Evolutionary conservation across 37 sponge, comb jelly and placozoan genomes (phyloP), one percentile per base, ranked within the genome.

Genomic region (Eunapius fragilis): DNA sequence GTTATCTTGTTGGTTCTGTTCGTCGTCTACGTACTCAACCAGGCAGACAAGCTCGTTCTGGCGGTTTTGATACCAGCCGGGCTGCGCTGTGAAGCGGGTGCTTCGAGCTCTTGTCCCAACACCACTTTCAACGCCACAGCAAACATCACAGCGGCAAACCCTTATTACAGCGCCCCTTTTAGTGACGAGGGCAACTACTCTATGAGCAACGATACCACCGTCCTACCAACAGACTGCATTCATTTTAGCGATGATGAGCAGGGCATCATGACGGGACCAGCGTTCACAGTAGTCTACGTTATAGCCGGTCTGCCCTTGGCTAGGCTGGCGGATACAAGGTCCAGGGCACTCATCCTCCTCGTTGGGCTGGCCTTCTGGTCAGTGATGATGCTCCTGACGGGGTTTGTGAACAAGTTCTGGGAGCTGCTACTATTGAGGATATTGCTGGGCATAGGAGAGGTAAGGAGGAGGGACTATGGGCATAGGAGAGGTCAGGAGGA

Each of bases 391-490:
- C 67, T 96, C 7, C 67, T 88, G 31, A 96, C 86, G 69, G 93
- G 96, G 2, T 96, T 93, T 76, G 89, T 85, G 68, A 47, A 28
- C 25, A 31, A 26, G 2, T 93, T 88, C 83, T 96, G 96, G 96
- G 79, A 92, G 71, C 82, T 96, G 37, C 70, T 93, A 72, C 30
- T 93, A 14, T 58, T 91, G n/a, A 71, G 96, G 68, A 78, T 96
- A 31, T 31, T 93, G 25, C 83, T 96, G 37, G 96, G 96, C n/a
- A 74, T 96, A 74, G 96, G 96, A 76, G 96, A 96, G 85, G 96
- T 96, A 19, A 48, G 91, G 23, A 23, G 23, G 10, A 45, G 47
- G 47, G 47, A 9, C 31, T 71, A 31, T 71, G 72, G 30, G 30
- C 4, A 10, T 71, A 10, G 31, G 72, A 11, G 24, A 25, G 47